Base-by-base conservation (phyloP, 2,797 vertebrate genomes). In the Sebastes umbrosus region DNA sequence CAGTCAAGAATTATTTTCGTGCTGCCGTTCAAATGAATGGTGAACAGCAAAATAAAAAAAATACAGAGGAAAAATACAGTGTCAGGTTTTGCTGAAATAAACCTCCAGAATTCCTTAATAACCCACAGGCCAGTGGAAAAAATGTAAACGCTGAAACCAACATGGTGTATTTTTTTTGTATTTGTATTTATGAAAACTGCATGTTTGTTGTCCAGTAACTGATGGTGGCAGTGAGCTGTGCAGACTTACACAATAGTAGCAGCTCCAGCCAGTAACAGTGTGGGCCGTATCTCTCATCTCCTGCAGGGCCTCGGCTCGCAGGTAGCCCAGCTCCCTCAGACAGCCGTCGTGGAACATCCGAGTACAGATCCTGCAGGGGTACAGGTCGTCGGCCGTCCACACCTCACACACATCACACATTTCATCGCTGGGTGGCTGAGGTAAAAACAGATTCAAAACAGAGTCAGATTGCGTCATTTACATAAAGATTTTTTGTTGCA, bases 381-480 rank as follows among this genome's bases (percentile, higher is more conserved):
- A 97, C 75, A 99, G 96, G 93, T 97, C 98, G 31, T 99, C 98
- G 0, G 98, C 98, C 0, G 98, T 99, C 98, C 98, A 99, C 83
- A 99, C 98, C 92, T 99, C 98, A 0, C 98, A 99, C 82, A 99
- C 97, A 12, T 99, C 98, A 0, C 98, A 99, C 96, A 98, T 98
- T 94, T 99, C 98, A 0, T 98, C 98, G 0, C 95, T 97, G 60
- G 92, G 65, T 3, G 98, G 96, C 98, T 99, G 94, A 9, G 55
- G 46, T 1, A 16, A 29, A 65, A 58, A 54, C 16, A 10, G 25
- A 25, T 14, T 9, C 5, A 32, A 39, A 36, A 62, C 18, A 72
- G 9, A 55, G 18, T 59, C 12, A 72, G 36, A 68, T n/a, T 16
- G 27, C 10, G 8, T 66, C 6, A 46, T 52, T 69, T 46, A 7